Conservation (phyloP, 2,113 vertebrate species). For the Desmodus rotundus region DNA sequence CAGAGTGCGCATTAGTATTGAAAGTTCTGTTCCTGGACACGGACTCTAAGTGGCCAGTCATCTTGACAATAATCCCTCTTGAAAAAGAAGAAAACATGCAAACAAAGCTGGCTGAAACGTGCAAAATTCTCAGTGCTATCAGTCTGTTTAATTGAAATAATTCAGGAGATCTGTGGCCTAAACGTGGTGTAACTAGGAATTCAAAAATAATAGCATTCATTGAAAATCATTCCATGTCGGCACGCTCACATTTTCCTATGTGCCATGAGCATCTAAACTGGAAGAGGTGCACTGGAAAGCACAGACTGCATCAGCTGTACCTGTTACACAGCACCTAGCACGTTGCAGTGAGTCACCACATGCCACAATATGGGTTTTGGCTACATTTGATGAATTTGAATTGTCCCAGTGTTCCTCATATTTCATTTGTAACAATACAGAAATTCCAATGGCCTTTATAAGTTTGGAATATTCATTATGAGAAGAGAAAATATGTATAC, state of each 20-base stretch:
- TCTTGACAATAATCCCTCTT: not conserved
- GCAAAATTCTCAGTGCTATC: not conserved
- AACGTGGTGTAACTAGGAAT: not conserved
- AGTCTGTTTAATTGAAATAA: not conserved
- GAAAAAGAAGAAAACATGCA: not conserved
- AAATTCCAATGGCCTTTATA: not conserved
- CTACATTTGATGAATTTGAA: not conserved
- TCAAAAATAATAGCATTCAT: not conserved
- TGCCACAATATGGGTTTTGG: not conserved
- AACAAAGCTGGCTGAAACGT: not conserved
- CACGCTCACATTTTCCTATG: not conserved
- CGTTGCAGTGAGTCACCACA: not conserved
- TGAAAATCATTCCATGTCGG: not conserved
- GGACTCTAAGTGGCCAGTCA: not conserved
- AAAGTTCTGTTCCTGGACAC: not conserved
- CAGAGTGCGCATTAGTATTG: not conserved
- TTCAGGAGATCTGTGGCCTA: not conserved
- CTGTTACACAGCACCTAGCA: not conserved
- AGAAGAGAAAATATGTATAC: not conserved
- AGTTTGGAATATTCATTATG: not conserved
- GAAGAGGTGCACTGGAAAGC: not conserved
- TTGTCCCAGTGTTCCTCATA: not conserved
- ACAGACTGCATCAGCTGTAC: not conserved
- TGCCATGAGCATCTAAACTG: not conserved
- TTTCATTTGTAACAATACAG: not conserved